Base-by-base conservation (phyloP, 2,797 vertebrate species). In the Paratrypauchen microcephalus region DNA sequence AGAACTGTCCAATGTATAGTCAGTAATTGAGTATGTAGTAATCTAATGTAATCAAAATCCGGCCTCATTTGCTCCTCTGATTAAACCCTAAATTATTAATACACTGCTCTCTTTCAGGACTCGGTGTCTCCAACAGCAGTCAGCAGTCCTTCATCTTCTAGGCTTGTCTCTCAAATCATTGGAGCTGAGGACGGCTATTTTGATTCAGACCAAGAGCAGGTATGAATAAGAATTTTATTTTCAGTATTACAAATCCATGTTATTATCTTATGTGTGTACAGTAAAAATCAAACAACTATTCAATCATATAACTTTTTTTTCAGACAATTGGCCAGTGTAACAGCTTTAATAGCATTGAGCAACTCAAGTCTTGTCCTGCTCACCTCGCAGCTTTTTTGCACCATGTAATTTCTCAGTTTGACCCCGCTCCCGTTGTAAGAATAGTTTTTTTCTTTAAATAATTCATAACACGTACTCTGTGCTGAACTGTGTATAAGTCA, bases 351-450 rank as follows among this genome's bases (percentile, higher is more conserved):
- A 96, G 91, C 87, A 96, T 99, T 7, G 97, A 99, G 84, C 92
- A 95, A 74, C 91, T 99, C 56, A 99, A 98, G 85, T 96, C 95
- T 60, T 95, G 96, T 36, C 98, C 98, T 0, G 98, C 98, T 85
- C 98, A 99, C 91, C 92, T 99, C 68, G 95, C 97, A 72, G 97
- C 94, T 36, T 97, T 99, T 72, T 92, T 99, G 81, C 97, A 99
- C 85, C 94, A 99, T 28, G 97, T 99, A 39, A 95, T 99, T 79
- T 98, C 97, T 76, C 98, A 98, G 89, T 99, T 99, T 72, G 97
- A 99, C 81, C 96, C 98, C 52, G 95, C 96, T 76, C 94, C 96
- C 0, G 83, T 98, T 95, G 98, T 99, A 79, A 71, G 74, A 71
- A 45, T 45, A 2, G 26, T 24, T 23, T 32, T 19, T 32, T 12